Conservation (phyloP, 64 coral and sea anemone species). For the Dendrophyllia cribrosa region DNA sequence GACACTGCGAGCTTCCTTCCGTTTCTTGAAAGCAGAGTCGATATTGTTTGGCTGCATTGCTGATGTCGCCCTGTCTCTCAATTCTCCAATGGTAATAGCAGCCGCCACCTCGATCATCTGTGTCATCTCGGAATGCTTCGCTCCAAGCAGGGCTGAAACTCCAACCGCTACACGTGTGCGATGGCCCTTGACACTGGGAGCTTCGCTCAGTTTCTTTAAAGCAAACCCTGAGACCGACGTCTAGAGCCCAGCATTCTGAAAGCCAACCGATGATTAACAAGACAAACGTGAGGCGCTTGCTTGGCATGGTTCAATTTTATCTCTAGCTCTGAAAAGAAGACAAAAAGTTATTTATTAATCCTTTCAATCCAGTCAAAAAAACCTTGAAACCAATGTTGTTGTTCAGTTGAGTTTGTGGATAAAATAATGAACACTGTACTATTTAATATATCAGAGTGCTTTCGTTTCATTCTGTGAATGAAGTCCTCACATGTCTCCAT, state of each 20-base stretch:
- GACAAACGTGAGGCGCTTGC: no score
- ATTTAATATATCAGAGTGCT: no score
- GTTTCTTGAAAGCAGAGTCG: conserved; percentile 65
- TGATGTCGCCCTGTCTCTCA: not conserved
- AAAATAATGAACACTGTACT: no score
- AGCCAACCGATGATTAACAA: not conserved
- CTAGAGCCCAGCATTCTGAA: not conserved
- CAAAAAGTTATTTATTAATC: no score
- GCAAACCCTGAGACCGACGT: conserved; percentile 45
- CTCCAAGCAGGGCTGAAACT: conserved; percentile 54
- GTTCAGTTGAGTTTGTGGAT: no score
- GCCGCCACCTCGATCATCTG: conserved; percentile 39
- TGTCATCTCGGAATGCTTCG: conserved; percentile 67
- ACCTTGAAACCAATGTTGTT: no score
- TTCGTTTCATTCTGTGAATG: no score
- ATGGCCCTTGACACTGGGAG: conserved; percentile 39
- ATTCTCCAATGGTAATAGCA: conserved; percentile 66
- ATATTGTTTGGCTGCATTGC: not conserved
- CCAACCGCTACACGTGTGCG: conserved; percentile 51
- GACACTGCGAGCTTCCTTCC: conserved; percentile 68
- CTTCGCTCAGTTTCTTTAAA: conserved; percentile 47
- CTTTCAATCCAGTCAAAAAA: no score
- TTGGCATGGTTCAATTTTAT: no score
- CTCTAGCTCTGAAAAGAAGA: no score
- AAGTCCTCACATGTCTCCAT: no score